Base-by-base conservation (phyloP, 92 coral and sea anemone genomes). In the Heliopora coerulea region DNA sequence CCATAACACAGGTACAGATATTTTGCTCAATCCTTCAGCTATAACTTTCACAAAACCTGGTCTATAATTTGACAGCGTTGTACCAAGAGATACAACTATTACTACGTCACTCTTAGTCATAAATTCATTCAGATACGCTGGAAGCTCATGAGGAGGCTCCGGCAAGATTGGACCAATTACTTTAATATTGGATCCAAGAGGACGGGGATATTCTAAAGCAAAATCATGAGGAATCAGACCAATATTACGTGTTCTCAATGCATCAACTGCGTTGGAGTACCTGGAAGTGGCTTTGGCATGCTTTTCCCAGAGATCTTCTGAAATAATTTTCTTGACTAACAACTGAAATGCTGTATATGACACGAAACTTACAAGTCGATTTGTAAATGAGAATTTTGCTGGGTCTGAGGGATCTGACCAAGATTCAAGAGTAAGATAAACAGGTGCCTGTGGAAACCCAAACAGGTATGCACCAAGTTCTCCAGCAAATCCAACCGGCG, bases 151-250 rank as follows among this genome's bases (percentile, higher is more conserved):
- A 3, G 93, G 68, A 14, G 85, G 91, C 12, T 82, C 93, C 4
- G 97, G 97, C 20, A 83, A 82, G 28, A 91, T 81, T 12, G 93
- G 85, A 15, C 97, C 97, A 54, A 86, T 85, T 15, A 91, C 80
- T 72, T 88, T 91, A 1, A 91, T 82, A 59, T 91, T 89, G 1
- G 93, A 54, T 18, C 89, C 95, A 18, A 91, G 60, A 13, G 88
- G 86, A 63, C 91, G 81, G 11, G 97, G 88, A 41, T 62, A 73
- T 21, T 82, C 89, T 18, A 91, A 30, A 8, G 87, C 89, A 82
- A 91, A 91, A 48, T 91, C 97, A 60, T 74, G 79, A 3, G 95
- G 84, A 49, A 91, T 75, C 7, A 91, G 78, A 9, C 85, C 50
- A 54, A 91, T 34, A 0, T 91, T 87, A 56, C 84, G 86, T 14